Percentiles rank a stretch among this genome's conserved stretches.
phyloP scores from a whole-genome alignment of 2,797 vertebrate species.

The Premnoplex brunnescens region DNA sequence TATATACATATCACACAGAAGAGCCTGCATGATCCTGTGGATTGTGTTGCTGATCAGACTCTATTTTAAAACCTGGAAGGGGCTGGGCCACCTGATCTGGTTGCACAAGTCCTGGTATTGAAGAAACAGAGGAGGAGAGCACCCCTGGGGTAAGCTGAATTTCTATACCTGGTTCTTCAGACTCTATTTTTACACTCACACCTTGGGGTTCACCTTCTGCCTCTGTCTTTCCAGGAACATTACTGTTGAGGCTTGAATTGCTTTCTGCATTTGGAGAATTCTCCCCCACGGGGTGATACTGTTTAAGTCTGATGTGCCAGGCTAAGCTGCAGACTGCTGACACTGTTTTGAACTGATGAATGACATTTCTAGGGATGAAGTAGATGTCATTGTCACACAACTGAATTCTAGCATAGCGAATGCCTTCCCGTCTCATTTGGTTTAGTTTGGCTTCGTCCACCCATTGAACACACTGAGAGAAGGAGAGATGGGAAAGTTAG shows the following conservation, averaged over 20 bases:
- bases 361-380: constrained; percentile 98
- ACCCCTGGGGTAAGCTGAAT: constrained; percentile 69
- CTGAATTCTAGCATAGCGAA: constrained; percentile 91
- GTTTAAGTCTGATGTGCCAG: constrained; percentile 96
- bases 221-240: constrained; percentile 72
- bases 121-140: constrained; percentile 66
- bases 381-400: constrained; percentile 97
- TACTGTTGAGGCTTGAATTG: constrained; percentile 72
- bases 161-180: constrained; percentile 77
- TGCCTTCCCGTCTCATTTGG: constrained; percentile 95
- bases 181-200: constrained; percentile 76
- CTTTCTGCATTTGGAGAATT: constrained; percentile 69
- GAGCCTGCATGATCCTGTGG: constrained; percentile 75
- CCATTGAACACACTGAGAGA: constrained; percentile 85
- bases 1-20: constrained; percentile 82
- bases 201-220: constrained; percentile 73
- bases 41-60: constrained; percentile 75
- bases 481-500: constrained; percentile 55
- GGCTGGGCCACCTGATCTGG: constrained; percentile 72
- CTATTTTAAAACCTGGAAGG: constrained; percentile 74
- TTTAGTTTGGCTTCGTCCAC: constrained; percentile 98
- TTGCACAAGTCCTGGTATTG: constrained; percentile 74
- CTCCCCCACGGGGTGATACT: constrained; percentile 83
- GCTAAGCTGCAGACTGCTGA: constrained; percentile 98
- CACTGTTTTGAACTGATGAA: constrained; percentile 99